Evolutionary conservation across 2,888 invertebrate species (phyloP).

Genomic region (Neoascia interrupta): DNA sequence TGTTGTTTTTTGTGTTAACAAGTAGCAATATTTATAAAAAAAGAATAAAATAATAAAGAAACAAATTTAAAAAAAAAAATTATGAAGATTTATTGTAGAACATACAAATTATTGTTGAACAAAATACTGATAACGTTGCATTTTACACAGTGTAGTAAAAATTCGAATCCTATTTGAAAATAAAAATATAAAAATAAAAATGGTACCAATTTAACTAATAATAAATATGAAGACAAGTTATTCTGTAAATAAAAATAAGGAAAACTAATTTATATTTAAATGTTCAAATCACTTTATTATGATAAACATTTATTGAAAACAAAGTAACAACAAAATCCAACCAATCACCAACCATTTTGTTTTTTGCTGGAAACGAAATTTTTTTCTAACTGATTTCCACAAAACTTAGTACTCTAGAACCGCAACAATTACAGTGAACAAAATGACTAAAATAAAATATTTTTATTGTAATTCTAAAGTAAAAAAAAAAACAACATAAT

Average conservation of each 20-base stretch:
- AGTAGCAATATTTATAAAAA: slow-evolving; percentile 24
- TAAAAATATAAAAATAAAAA: slow-evolving; percentile 34
- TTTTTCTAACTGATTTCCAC: slow-evolving; percentile 13
- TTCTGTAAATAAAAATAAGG: slow-evolving; percentile 56
- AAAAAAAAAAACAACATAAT: background rate
- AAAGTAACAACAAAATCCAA: slow-evolving; percentile 39
- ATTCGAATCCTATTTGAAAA: slow-evolving; percentile 44
- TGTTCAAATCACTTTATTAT: slow-evolving; percentile 13
- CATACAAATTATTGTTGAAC: slow-evolving; percentile 41
- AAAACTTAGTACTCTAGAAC: slow-evolving; percentile 9
- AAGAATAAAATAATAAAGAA: slow-evolving; percentile 21
- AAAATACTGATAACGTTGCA: slow-evolving; percentile 31
- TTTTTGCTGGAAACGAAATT: slow-evolving; percentile 12
- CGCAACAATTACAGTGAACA: slow-evolving; percentile 44
- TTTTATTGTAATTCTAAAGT: slow-evolving; percentile 27
- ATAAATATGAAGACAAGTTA: slow-evolving; percentile 17
- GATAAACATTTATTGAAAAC: background rate
- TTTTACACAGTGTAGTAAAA: slow-evolving; percentile 23
- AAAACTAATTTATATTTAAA: slow-evolving; percentile 27
- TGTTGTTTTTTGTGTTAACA: slow-evolving; percentile 53
- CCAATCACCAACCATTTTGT: slow-evolving; percentile 63
- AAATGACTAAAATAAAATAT: slow-evolving; percentile 44
- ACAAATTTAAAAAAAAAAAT: background rate
- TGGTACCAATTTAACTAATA: slow-evolving; percentile 64
- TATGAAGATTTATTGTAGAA: slow-evolving; percentile 33